Percentiles rank a stretch among this genome's conserved stretches.
Conservation (phyloP, 2,888 invertebrate genomes). For the Cosmorhoe ocellata region DNA sequence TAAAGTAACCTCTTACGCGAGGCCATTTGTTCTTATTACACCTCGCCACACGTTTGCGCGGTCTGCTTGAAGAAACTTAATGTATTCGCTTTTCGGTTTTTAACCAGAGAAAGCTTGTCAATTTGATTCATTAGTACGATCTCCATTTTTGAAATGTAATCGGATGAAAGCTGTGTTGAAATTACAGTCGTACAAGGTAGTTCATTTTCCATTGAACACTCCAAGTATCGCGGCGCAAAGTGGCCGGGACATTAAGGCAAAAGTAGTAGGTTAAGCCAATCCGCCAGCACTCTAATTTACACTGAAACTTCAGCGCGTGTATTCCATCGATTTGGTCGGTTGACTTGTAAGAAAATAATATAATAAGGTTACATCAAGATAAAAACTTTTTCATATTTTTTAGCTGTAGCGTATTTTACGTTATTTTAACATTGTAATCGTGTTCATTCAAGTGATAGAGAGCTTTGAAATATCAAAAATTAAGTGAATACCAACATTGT, state of each 20-base stretch:
- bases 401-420: too few species aligned
- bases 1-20: constrained; percentile 41
- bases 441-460: too few species aligned
- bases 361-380: too few species aligned
- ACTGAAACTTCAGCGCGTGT: constrained; percentile 54
- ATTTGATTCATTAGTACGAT: constrained; percentile 17
- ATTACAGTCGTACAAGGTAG: neutral
- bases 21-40: constrained; percentile 44
- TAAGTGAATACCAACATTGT: too few species aligned
- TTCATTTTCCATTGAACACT: neutral
- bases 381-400: too few species aligned
- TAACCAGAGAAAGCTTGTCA: constrained; percentile 20
- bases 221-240: constrained; percentile 49
- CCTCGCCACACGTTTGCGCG: constrained; percentile 25
- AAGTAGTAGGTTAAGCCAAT: constrained; percentile 43
- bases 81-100: constrained; percentile 22
- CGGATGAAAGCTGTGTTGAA: neutral
- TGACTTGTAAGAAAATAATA: constrained; percentile 1
- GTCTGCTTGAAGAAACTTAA: constrained; percentile 20
- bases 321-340: constrained; percentile 53
- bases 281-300: constrained; percentile 52
- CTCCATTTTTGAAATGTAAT: constrained; percentile 7
- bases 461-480: too few species aligned
- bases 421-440: too few species aligned
- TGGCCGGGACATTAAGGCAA: constrained; percentile 48